Conservation (phyloP, 2,797 vertebrate genomes). For the Coilia nasus region DNA sequence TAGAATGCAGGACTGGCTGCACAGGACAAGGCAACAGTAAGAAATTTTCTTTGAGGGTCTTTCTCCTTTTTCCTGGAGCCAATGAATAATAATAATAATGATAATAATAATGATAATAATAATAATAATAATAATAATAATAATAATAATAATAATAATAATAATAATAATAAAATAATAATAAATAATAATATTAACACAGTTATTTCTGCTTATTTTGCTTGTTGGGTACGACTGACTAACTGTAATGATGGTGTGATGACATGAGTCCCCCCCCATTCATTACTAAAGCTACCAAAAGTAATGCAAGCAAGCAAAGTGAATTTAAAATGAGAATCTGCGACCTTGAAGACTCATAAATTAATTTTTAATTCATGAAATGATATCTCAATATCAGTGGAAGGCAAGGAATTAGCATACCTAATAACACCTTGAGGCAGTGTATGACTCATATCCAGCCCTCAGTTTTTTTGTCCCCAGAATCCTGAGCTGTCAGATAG, state of each 20-base stretch:
- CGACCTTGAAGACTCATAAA: conserved; percentile 61
- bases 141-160: too few species aligned
- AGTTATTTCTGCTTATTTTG: too few species aligned
- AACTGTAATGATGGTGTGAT: not conserved
- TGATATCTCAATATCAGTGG: conserved; percentile 54
- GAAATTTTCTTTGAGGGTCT: too few species aligned
- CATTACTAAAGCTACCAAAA: not conserved
- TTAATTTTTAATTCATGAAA: conserved; percentile 53
- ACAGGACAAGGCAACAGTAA: too few species aligned
- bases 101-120: too few species aligned
- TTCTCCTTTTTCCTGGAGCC: too few species aligned
- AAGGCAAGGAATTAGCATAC: conserved; percentile 48
- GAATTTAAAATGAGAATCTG: conserved; percentile 54
- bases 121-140: too few species aligned
- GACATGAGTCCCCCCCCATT: not conserved
- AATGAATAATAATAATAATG: too few species aligned
- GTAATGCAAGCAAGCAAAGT: conserved; percentile 18
- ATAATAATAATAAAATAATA: too few species aligned
- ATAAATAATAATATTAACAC: too few species aligned
- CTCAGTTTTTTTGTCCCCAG: not conserved
- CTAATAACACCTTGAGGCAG: conserved; percentile 64
- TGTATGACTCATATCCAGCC: conserved; percentile 54
- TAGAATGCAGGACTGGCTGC: too few species aligned
- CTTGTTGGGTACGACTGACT: too few species aligned
- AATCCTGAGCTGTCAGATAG: not conserved